Percentiles rank a stretch among this genome's conserved stretches.
Conservation (phyloP, 2,888 invertebrate species). For the Sarcophaga rosellei region DNA sequence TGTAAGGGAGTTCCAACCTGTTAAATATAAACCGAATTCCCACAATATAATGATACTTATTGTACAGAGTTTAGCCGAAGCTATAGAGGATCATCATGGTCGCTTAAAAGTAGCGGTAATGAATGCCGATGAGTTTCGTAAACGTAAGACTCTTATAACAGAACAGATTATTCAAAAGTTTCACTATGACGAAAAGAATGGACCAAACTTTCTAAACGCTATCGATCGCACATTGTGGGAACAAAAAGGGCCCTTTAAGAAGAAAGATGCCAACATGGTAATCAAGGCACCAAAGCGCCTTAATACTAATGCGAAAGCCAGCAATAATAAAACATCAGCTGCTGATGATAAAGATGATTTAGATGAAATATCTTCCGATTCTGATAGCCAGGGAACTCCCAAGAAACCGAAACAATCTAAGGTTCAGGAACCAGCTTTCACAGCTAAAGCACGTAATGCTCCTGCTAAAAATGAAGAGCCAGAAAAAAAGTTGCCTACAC, state of each 20-base stretch:
- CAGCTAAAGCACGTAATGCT: constrained; percentile 72
- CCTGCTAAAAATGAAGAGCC: constrained; percentile 70
- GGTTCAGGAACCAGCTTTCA: constrained; percentile 73
- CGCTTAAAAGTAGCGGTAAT: constrained; percentile 86
- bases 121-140: constrained; percentile 87
- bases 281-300: constrained; percentile 79
- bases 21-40: constrained; percentile 84
- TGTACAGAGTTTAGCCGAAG: constrained; percentile 84
- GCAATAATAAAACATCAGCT: constrained; percentile 42
- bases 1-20: constrained; percentile 84
- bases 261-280: constrained; percentile 48
- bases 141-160: constrained; percentile 84
- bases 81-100: constrained; percentile 89
- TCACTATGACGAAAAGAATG: constrained; percentile 85
- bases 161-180: constrained; percentile 85
- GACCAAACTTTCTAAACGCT: constrained; percentile 83
- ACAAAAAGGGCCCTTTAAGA: constrained; percentile 38
- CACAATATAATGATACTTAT: constrained; percentile 82
- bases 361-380: constrained; percentile 78
- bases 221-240: constrained; percentile 80
- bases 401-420: constrained; percentile 72
- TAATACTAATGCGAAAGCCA: constrained; percentile 34
- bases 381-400: constrained; percentile 68
- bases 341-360: constrained; percentile 75
- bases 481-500: constrained; percentile 76